A percentile compares a stretch with the other conserved stretches of the same genome.
Conservation (phyloP, 2,888 invertebrate species). For the Ochlodes sylvanus region DNA sequence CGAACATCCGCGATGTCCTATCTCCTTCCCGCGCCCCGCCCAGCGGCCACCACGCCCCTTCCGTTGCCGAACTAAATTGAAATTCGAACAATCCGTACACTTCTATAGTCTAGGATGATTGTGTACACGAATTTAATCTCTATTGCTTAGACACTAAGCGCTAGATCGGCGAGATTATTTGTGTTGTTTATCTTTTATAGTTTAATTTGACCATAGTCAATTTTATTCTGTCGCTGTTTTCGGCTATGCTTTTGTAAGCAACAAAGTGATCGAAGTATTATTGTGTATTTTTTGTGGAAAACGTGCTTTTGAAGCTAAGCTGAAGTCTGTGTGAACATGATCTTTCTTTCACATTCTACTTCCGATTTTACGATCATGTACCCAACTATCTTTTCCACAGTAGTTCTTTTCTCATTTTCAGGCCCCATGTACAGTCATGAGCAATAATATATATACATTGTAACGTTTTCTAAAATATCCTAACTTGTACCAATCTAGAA, state of each 20-base stretch:
- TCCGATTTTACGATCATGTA: no score
- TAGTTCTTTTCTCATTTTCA: no score
- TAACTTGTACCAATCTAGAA: no score
- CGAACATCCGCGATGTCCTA: slow-evolving; percentile 61
- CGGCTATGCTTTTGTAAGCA: background rate
- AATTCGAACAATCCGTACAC: slow-evolving; percentile 61
- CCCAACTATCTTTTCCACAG: no score
- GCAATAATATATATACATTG: no score
- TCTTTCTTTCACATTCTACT: no score
- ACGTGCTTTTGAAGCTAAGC: no score
- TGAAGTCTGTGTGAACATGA: no score
- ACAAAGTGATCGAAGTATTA: background rate
- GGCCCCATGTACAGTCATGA: no score
- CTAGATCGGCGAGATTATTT: background rate
- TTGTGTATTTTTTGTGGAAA: background rate
- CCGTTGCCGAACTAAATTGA: slow-evolving; percentile 69
- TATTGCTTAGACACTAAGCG: slow-evolving; percentile 9
- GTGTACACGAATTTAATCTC: slow-evolving; percentile 39
- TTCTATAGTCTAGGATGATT: slow-evolving; percentile 43
- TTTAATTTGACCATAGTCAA: slow-evolving; percentile 19
- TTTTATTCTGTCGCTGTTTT: slow-evolving; percentile 8
- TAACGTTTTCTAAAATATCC: no score
- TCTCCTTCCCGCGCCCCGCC: slow-evolving; percentile 79
- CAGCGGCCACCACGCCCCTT: slow-evolving; percentile 73
- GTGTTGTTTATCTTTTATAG: slow-evolving; percentile 8